phyloP scores from a whole-genome alignment of 2,113 vertebrate species.

The Eolophus roseicapilla region DNA sequence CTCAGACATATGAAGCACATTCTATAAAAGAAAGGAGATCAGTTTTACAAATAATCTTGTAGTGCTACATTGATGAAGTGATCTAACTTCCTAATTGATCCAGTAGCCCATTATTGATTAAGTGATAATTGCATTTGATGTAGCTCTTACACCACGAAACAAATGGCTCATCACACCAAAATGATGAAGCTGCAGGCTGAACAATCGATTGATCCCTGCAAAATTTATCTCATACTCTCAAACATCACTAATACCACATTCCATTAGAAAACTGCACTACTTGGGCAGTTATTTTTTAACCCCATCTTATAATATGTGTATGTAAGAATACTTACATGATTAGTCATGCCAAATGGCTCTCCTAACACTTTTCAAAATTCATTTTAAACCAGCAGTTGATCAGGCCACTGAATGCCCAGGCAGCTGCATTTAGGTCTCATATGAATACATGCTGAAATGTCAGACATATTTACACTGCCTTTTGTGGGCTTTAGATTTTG shows the following conservation, averaged over 20 bases:
- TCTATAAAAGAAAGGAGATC: not conserved
- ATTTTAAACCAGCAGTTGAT: not conserved
- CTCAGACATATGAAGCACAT: not conserved
- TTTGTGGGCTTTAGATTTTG: not conserved
- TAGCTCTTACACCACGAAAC: not conserved
- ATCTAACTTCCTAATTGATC: constrained; percentile 47
- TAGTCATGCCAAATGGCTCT: not conserved
- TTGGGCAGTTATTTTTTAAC: not conserved
- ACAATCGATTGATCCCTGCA: not conserved
- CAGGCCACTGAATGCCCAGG: not conserved
- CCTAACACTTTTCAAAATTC: not conserved
- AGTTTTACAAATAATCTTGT: constrained; percentile 33
- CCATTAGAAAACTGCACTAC: not conserved
- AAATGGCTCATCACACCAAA: constrained; percentile 17
- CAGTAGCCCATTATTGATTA: constrained; percentile 33
- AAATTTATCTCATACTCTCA: not conserved
- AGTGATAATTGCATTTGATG: constrained; percentile 36
- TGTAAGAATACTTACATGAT: not conserved
- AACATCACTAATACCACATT: not conserved
- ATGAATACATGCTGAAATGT: not conserved
- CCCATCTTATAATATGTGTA: not conserved
- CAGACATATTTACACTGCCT: not conserved
- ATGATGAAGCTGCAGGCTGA: constrained; percentile 3
- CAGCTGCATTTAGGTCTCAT: not conserved
- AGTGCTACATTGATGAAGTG: constrained; percentile 13